A percentile compares a stretch with the other conserved stretches of the same genome.
phyloP scores from a whole-genome alignment of 2,888 invertebrate genomes.

The Vesta saturnalis region DNA sequence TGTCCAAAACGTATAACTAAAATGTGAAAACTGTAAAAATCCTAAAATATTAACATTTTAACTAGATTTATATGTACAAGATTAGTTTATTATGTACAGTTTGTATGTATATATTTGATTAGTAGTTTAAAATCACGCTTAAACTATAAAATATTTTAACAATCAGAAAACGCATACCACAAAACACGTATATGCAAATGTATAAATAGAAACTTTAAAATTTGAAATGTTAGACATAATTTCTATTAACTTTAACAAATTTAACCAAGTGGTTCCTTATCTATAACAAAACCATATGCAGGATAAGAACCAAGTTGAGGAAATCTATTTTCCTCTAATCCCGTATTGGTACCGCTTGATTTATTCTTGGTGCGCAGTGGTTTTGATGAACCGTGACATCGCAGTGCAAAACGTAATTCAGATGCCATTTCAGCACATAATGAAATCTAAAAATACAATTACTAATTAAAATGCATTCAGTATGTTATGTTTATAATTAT shows the following conservation, averaged over 20 bases:
- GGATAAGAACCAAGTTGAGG: slow-evolving; percentile 67
- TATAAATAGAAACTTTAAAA: neutral
- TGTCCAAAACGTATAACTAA: neutral
- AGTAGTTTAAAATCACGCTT: slow-evolving; percentile 16
- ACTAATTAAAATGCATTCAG: neutral
- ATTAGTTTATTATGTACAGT: slow-evolving; percentile 24
- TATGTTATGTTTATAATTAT: no score
- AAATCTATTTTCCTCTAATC: slow-evolving; percentile 58
- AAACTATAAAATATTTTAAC: slow-evolving; percentile 16
- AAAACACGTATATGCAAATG: neutral
- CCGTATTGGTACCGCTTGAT: slow-evolving; percentile 47
- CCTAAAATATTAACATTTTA: slow-evolving; percentile 24
- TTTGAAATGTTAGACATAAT: neutral
- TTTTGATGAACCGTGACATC: slow-evolving; percentile 71
- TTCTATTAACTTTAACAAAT: slow-evolving; percentile 8
- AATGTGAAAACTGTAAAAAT: slow-evolving; percentile 29
- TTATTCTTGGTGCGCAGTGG: slow-evolving; percentile 59
- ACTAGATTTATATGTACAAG: slow-evolving; percentile 24
- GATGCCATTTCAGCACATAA: slow-evolving; percentile 79
- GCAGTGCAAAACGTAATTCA: slow-evolving; percentile 75
- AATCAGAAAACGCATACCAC: slow-evolving; percentile 13
- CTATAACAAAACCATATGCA: slow-evolving; percentile 69
- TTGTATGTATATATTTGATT: slow-evolving; percentile 10
- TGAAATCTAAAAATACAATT: slow-evolving; percentile 67
- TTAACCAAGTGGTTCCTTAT: slow-evolving; percentile 61